Evolutionary conservation across 2,888 invertebrate species (phyloP).

Genomic region (Phorcus lineatus): DNA sequence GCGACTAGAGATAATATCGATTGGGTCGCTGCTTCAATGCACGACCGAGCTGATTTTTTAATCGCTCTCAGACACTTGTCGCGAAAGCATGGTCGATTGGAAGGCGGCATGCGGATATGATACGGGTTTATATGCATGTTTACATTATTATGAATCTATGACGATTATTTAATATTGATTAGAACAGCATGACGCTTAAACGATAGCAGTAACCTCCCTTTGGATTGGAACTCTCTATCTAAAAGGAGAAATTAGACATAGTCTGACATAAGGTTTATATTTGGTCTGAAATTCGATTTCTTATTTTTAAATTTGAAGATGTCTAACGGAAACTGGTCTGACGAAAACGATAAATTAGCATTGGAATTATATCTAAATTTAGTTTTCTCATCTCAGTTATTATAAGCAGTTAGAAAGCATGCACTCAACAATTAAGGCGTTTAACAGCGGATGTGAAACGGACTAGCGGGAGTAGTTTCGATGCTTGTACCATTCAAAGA

Average conservation of each 20-base stretch:
- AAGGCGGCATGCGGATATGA: not conserved
- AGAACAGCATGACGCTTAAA: not conserved
- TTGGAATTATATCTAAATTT: slow-evolving; percentile 1
- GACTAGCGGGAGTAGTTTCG: no score
- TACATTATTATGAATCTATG: no score
- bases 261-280: slow-evolving; percentile 3
- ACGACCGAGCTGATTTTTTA: no score
- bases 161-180: no score
- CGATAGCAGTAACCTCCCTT: not conserved
- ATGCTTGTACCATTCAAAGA: no score
- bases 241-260: not conserved
- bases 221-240: not conserved
- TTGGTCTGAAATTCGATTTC: slow-evolving; percentile 5
- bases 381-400: not conserved
- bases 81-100: not conserved
- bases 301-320: not conserved
- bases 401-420: no score
- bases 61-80: no score
- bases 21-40: no score
- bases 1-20: no score
- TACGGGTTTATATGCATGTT: not conserved
- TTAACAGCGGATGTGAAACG: no score
- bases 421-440: no score
- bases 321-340: not conserved
- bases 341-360: not conserved